A percentile compares a stretch with the other conserved stretches of the same genome.
These are phyloP conservation scores for Tragopan temminckii DNA, from an alignment of 2,797 vertebrate species.

Conservation along the genomic window DNA sequence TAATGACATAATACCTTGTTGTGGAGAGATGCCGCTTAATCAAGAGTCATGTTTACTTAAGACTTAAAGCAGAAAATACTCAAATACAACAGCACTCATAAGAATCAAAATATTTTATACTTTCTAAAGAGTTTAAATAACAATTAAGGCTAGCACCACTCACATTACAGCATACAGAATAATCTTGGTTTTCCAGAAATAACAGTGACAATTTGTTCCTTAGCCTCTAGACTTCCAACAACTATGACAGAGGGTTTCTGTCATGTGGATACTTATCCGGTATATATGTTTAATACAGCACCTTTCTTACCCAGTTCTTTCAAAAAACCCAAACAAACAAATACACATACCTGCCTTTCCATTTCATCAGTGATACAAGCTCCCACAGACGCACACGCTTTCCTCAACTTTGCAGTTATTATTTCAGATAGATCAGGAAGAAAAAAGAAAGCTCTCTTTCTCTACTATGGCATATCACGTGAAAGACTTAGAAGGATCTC, in stretches of 20 bases:
- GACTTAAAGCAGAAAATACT: background rate
- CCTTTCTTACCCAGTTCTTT: background rate
- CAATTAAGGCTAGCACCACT: background rate
- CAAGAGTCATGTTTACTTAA: background rate
- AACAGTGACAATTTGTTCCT: background rate
- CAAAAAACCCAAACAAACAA: no score
- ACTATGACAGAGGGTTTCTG: conserved; percentile 1
- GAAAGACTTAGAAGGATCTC: background rate
- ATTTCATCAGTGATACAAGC: background rate
- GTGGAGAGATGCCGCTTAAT: background rate
- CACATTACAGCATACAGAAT: background rate
- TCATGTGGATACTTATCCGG: background rate
- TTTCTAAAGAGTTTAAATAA: background rate
- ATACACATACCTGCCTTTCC: background rate
- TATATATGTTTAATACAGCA: background rate
- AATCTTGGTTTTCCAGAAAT: background rate
- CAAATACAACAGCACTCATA: conserved; percentile 19
- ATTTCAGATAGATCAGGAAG: conserved; percentile 12
- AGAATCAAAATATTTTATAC: conserved; percentile 31
- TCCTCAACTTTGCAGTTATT: background rate
- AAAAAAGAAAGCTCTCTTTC: background rate
- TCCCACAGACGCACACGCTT: background rate
- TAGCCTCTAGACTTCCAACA: conserved; percentile 18
- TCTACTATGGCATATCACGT: background rate
- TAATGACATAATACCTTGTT: background rate